Evolutionary conservation across 2,888 invertebrate genomes (phyloP), one percentile per base, ranked within the genome.

Genomic region (Drosophila antonietae): DNA sequence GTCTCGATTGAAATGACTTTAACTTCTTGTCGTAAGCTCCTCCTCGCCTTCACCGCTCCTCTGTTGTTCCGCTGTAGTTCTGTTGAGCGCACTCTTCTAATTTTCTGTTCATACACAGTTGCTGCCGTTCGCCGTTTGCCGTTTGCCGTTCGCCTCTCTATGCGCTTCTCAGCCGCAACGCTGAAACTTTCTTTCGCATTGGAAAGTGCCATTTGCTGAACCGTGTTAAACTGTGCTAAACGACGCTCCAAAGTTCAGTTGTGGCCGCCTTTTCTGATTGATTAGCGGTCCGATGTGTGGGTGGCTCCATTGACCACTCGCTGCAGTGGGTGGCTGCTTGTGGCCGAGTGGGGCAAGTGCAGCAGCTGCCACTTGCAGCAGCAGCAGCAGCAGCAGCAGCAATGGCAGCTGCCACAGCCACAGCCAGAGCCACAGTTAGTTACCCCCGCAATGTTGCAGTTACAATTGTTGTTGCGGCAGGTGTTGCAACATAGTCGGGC

Each of bases 161-260:
- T 35, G 66, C 53, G 66, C 61, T 33, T 61, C 61, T 61, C 61
- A 52, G 51, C n/a, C 28, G 23, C 23, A 6, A 31, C 10, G 10
- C 49, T 15, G 39, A 57, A 69, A 67, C 58, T 72, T 73, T 74
- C 75, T 60, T 70, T 70, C 35, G 66, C 61, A 57, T 65, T 78
- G 81, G 83, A 84, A 84, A 84, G 84, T 89, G 72, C 62, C 69
- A 66, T n/a, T 80, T 75, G 83, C 84, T 84, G 80, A 72, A 73
- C 69, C 88, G 89, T 89, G 86, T 70, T 85, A 89, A 85, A 85
- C 80, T 78, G 77, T 77, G 88, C 63, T 85, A 78, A 74, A 82
- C 83, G 89, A 41, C 41, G 44, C 43, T 33, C 20, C 33, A 33
- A 57, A 57, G 57, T 57, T 33, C 57, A 57, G 57, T 33, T 44